Evolutionary conservation across 2,113 vertebrate genomes (phyloP).

Genomic region (Rhipidura dahli): DNA sequence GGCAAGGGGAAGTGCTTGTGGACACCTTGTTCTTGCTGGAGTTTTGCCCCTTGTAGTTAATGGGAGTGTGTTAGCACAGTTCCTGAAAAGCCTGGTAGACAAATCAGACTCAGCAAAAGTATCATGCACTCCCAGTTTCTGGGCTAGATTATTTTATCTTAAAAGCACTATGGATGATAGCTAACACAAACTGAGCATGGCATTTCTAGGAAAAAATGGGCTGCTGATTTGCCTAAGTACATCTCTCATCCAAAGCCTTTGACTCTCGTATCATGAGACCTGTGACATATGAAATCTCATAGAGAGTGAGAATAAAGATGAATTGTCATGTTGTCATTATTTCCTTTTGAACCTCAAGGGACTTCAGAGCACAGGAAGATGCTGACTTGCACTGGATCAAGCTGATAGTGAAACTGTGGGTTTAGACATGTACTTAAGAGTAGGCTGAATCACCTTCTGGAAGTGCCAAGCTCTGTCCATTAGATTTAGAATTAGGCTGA

Average conservation of each 20-base stretch:
- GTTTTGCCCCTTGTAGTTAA: neutral
- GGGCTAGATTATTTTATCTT: neutral
- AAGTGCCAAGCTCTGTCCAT: neutral
- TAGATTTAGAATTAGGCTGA: neutral
- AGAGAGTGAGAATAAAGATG: neutral
- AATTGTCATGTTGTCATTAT: constrained; percentile 4
- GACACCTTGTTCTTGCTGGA: neutral
- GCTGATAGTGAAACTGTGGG: constrained; percentile 35
- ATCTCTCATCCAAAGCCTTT: neutral
- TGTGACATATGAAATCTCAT: neutral
- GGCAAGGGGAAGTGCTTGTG: neutral
- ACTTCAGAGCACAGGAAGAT: neutral
- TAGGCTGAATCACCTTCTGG: neutral
- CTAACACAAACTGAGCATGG: neutral
- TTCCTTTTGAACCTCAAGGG: constrained; percentile 32
- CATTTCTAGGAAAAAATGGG: neutral
- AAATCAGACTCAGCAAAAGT: neutral
- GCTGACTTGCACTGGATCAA: constrained; percentile 32
- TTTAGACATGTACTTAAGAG: neutral
- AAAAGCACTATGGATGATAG: neutral
- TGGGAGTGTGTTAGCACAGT: neutral
- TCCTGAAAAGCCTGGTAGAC: neutral
- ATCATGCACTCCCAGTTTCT: neutral
- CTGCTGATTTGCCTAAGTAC: neutral
- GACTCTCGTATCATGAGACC: neutral